A percentile compares a stretch with the other conserved stretches of the same genome.
These are phyloP conservation scores for Rattus rattus DNA, from an alignment of 2,113 vertebrate genomes.

Conservation along the genomic window DNA sequence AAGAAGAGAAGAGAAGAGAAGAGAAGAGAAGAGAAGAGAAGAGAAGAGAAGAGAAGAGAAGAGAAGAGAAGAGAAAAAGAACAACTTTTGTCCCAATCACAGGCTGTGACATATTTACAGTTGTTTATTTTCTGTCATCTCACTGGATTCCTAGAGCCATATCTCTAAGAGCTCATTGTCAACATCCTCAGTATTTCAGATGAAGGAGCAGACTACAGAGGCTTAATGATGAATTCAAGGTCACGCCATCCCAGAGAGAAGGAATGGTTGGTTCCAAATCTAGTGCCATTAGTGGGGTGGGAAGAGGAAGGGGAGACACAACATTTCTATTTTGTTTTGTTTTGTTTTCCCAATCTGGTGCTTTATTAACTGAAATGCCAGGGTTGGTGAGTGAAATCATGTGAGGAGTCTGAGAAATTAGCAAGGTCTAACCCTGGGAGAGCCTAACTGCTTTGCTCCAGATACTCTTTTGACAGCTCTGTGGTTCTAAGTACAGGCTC, in stretches of 20 bases:
- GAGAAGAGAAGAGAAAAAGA: background rate
- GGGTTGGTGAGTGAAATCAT: background rate
- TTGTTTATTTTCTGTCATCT: background rate
- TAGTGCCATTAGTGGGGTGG: background rate
- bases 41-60: no score
- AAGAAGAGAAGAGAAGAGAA: no score
- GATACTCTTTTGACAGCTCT: background rate
- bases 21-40: no score
- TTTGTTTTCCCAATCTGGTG: background rate
- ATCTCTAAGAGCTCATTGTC: background rate
- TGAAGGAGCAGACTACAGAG: background rate
- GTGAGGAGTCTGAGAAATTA: constrained; percentile 3
- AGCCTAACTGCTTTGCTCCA: background rate
- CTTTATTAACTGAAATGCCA: background rate
- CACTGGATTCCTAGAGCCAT: background rate
- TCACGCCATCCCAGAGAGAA: background rate
- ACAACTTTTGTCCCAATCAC: background rate
- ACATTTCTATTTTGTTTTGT: background rate
- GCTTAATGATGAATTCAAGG: background rate
- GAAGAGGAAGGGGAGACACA: background rate
- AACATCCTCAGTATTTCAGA: background rate
- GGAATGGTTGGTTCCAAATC: background rate
- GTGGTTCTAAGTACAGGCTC: background rate
- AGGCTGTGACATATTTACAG: background rate
- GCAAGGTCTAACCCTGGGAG: background rate